Base-by-base conservation (phyloP, 2,113 vertebrate genomes). In the Anser cygnoides region DNA sequence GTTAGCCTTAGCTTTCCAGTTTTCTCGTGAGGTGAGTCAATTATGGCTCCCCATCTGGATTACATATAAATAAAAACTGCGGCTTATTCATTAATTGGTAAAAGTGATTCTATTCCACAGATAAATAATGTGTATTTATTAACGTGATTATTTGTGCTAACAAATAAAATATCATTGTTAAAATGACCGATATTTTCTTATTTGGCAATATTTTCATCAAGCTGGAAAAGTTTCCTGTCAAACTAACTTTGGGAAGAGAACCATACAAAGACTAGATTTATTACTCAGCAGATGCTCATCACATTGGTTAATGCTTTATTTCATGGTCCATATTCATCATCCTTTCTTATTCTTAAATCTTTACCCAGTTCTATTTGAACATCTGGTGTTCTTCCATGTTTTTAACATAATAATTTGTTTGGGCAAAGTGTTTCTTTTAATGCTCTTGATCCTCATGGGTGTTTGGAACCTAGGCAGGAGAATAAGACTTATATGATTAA, bases 281-380 rank as follows among this genome's bases (percentile, higher is more conserved):
- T 95, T 96, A 65, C 87, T 81, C 59, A 97, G 90, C 96, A 97
- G 96, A 96, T 97, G 97, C 43, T 97, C 83, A 84, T 92, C 87
- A 93, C 61, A 71, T 95, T 92, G 87, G 67, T 95, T 90, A 96
- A 92, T 97, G 90, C 87, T 97, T 95, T 95, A 41, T 92, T 96
- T 97, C 93, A 84, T 93, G 83, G 80, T 82, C 55, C 84, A 44
- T 97, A 94, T 97, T 97, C 82, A 94, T 89, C 52, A 95, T 92
- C 28, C 41, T 91, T 92, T 85, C 68, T 91, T 57, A 72, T 93
- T 96, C 96, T 92, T 95, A 94, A 95, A 93, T 95, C 72, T 96
- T 92, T 92, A 93, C 87, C 12, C 41, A 85, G n/a, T 87, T 95
- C 71, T 91, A 95, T 95, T 57, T 87, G 85, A 97, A 97, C 96